These are phyloP conservation scores for Formica aserva DNA, from an alignment of 2,888 invertebrate species.

Conservation along the genomic window DNA sequence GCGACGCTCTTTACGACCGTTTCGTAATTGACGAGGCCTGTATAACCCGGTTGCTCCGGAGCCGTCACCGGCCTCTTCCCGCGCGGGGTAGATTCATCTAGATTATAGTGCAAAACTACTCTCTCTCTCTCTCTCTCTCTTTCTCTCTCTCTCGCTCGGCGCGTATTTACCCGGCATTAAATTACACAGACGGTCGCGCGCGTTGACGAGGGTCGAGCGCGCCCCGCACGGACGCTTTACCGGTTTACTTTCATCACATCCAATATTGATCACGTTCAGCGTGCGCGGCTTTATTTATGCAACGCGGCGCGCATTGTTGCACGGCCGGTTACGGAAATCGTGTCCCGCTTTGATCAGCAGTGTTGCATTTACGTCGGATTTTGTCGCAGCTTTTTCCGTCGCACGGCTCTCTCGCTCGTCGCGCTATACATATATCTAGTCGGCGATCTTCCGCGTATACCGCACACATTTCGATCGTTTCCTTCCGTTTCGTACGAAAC, in stretches of 20 bases:
- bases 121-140: slow-evolving; percentile 50
- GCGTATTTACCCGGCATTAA: slow-evolving; percentile 84
- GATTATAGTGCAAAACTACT: slow-evolving; percentile 80
- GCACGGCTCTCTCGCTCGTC: neutral
- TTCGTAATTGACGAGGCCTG: slow-evolving; percentile 68
- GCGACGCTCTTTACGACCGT: slow-evolving; percentile 61
- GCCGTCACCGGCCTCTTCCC: slow-evolving; percentile 43
- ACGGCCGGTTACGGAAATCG: slow-evolving; percentile 70
- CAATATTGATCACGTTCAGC: slow-evolving; percentile 82
- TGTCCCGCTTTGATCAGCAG: slow-evolving; percentile 58
- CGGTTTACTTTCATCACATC: slow-evolving; percentile 83
- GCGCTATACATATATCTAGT: neutral
- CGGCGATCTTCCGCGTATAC: neutral
- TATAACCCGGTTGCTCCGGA: slow-evolving; percentile 70
- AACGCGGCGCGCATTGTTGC: slow-evolving; percentile 74
- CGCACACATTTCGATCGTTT: slow-evolving; percentile 13
- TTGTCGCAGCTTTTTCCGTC: slow-evolving; percentile 28
- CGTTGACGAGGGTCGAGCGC: slow-evolving; percentile 75
- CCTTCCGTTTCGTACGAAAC: slow-evolving; percentile 13
- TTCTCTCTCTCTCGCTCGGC: neutral
- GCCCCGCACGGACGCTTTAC: slow-evolving; percentile 70
- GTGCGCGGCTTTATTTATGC: slow-evolving; percentile 80
- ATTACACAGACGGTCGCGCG: slow-evolving; percentile 82
- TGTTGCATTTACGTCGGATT: slow-evolving; percentile 36
- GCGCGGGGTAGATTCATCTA: slow-evolving; percentile 80